These are phyloP conservation scores for Monopterus albus DNA, from an alignment of 2,113 vertebrate genomes.

Conservation along the genomic window DNA sequence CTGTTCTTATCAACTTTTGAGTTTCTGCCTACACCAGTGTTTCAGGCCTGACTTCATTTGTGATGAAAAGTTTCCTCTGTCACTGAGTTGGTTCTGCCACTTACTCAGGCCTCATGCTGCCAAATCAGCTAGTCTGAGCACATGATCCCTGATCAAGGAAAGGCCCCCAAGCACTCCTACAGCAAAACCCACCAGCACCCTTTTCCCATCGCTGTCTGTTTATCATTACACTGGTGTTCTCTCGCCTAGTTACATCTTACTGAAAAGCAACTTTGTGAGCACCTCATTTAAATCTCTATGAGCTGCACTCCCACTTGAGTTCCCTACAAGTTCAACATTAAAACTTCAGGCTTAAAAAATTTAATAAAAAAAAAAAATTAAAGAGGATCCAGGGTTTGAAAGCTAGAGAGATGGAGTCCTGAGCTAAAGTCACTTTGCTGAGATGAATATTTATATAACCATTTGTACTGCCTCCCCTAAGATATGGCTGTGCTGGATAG, in stretches of 20 bases:
- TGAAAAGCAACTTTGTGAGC: constrained; percentile 66
- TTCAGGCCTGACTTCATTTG: constrained; percentile 6
- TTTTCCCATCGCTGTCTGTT: constrained; percentile 68
- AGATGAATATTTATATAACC: constrained; percentile 42
- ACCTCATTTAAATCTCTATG: constrained; percentile 67
- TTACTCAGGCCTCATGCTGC: constrained; percentile 32
- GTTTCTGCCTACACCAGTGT: background rate
- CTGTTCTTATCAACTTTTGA: background rate
- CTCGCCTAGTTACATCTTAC: constrained; percentile 53
- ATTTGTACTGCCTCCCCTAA: constrained; percentile 28
- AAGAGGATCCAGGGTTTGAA: constrained; percentile 34
- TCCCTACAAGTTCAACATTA: constrained; percentile 52
- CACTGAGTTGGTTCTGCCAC: constrained; percentile 29
- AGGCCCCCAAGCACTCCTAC: constrained; percentile 55
- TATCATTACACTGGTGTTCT: constrained; percentile 66
- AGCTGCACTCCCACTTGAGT: constrained; percentile 58
- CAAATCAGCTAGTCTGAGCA: constrained; percentile 55
- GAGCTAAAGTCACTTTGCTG: constrained; percentile 38
- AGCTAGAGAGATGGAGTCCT: constrained; percentile 12
- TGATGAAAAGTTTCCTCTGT: constrained; percentile 27
- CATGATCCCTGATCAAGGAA: constrained; percentile 70
- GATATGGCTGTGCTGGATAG: no score
- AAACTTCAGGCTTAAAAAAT: constrained; percentile 45
- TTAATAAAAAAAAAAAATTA: no score
- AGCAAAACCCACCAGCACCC: constrained; percentile 63